A percentile compares a stretch with the other conserved stretches of the same genome.
These are phyloP conservation scores for Antheraea mylitta DNA, from an alignment of 1,140 invertebrate species.

Conservation along the genomic window DNA sequence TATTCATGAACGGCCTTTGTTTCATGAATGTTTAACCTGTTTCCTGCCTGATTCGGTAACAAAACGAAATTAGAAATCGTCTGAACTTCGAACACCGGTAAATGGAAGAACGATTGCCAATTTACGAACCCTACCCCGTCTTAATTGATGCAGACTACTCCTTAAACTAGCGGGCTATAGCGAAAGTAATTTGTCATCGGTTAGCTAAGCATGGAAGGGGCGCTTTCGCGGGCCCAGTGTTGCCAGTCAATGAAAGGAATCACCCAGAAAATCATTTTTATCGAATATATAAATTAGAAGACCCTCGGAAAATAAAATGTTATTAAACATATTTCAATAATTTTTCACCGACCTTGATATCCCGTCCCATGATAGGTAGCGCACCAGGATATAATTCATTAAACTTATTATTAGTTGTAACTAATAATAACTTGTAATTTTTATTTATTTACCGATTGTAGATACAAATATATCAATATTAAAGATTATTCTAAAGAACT, in stretches of 20 bases:
- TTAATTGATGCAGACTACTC: conserved; percentile 72
- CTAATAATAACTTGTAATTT: too few species aligned
- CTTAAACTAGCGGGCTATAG: conserved; percentile 60
- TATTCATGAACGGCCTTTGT: neutral
- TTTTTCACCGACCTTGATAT: too few species aligned
- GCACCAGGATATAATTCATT: too few species aligned
- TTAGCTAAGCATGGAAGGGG: conserved; percentile 58
- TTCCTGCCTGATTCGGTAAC: conserved; percentile 16
- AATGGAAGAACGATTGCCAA: conserved; percentile 74
- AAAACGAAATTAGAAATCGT: conserved; percentile 62
- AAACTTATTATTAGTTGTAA: too few species aligned
- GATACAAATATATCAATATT: too few species aligned
- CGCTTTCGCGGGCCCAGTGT: conserved; percentile 8
- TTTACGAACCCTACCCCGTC: conserved; percentile 69
- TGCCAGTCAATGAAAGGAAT: conserved; percentile 2
- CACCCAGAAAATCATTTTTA: neutral
- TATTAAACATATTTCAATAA: too few species aligned
- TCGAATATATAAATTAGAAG: too few species aligned
- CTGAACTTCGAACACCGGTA: conserved; percentile 61
- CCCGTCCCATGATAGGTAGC: too few species aligned
- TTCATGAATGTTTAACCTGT: neutral
- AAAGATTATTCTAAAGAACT: too few species aligned
- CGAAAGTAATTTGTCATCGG: conserved; percentile 75
- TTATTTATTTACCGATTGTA: too few species aligned
- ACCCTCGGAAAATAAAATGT: too few species aligned